Percentiles rank a stretch among this genome's conserved stretches.
phyloP scores from a whole-genome alignment of 1,140 invertebrate species.

The Drosophila mojavensis region DNA sequence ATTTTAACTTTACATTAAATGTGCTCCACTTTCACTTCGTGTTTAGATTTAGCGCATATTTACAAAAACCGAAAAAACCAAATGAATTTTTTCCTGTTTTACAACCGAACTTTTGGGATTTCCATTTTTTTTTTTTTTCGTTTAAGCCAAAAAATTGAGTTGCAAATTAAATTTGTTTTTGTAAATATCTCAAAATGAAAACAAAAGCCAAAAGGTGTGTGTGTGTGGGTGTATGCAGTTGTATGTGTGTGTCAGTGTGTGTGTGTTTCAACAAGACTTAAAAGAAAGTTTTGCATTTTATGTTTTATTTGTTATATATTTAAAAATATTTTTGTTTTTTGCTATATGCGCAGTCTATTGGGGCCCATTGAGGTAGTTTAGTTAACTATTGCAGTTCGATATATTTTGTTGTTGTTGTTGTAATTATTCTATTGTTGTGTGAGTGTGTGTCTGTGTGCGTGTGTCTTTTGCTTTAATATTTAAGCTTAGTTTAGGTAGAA shows the following conservation, averaged over 20 bases:
- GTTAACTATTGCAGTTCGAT: slow-evolving; percentile 83
- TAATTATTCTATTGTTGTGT: slow-evolving; percentile 51
- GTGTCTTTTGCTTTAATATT: slow-evolving; percentile 49
- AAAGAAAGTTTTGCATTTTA: slow-evolving; percentile 34
- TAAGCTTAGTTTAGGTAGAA: slow-evolving; percentile 46
- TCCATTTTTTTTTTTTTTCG: not conserved
- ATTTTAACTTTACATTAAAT: slow-evolving; percentile 65
- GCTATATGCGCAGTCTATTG: slow-evolving; percentile 74
- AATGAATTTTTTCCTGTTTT: slow-evolving; percentile 30
- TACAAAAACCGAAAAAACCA: slow-evolving; percentile 63
- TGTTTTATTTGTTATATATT: slow-evolving; percentile 19
- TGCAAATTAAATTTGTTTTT: slow-evolving; percentile 41
- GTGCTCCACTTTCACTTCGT: slow-evolving; percentile 25
- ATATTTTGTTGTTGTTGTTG: slow-evolving; percentile 31
- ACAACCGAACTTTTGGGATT: slow-evolving; percentile 20
- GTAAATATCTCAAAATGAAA: slow-evolving; percentile 49
- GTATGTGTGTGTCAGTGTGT: slow-evolving; percentile 26
- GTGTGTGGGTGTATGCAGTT: slow-evolving; percentile 28
- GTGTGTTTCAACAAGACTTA: slow-evolving; percentile 22
- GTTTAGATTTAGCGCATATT: slow-evolving; percentile 72
- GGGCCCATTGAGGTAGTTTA: slow-evolving; percentile 81
- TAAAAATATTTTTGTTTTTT: slow-evolving; percentile 23
- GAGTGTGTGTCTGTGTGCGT: slow-evolving; percentile 23
- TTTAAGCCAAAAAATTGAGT: slow-evolving; percentile 28
- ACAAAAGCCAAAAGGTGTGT: slow-evolving; percentile 47